These are phyloP conservation scores for Calliopum simillimum DNA, from an alignment of 2,888 invertebrate genomes.

Conservation along the genomic window DNA sequence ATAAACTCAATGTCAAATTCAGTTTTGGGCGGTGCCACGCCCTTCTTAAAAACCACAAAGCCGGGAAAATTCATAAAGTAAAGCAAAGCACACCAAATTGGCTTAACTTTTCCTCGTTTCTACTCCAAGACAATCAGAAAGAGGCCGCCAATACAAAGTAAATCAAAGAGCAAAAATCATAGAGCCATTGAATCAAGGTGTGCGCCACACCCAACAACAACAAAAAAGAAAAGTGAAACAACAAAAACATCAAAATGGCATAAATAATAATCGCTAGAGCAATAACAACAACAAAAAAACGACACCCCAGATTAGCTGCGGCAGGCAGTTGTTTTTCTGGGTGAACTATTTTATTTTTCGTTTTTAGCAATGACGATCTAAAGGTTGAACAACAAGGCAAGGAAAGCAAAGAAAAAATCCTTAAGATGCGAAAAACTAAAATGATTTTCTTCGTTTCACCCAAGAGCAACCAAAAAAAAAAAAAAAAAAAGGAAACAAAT, in stretches of 20 bases:
- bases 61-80: too few relatives aligned
- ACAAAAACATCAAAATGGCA: conserved; percentile 1
- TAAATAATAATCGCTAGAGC: not conserved
- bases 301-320: conserved; percentile 20
- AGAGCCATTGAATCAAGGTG: conserved; percentile 19
- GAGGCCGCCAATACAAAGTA: conserved; percentile 1
- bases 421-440: not conserved
- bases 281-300: not conserved
- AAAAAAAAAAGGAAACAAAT: conserved; percentile 14
- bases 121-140: too few relatives aligned
- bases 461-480: not conserved
- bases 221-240: not conserved
- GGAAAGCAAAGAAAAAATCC: not conserved
- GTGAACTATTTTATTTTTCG: conserved; percentile 40
- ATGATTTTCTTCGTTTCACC: conserved; percentile 14
- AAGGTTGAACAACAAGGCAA: not conserved
- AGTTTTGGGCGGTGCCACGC: too few relatives aligned
- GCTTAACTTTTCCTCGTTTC: not conserved
- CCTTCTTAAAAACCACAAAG: too few relatives aligned
- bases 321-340: conserved; percentile 46
- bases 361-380: not conserved
- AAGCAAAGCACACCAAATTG: conserved; percentile 11
- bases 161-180: not conserved
- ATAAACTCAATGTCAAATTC: too few relatives aligned
- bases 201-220: conserved; percentile 16